Evolutionary conservation across 2,888 invertebrate species (phyloP), one percentile per base, ranked within the genome.

Genomic region (Andricus quercusramuli): DNA sequence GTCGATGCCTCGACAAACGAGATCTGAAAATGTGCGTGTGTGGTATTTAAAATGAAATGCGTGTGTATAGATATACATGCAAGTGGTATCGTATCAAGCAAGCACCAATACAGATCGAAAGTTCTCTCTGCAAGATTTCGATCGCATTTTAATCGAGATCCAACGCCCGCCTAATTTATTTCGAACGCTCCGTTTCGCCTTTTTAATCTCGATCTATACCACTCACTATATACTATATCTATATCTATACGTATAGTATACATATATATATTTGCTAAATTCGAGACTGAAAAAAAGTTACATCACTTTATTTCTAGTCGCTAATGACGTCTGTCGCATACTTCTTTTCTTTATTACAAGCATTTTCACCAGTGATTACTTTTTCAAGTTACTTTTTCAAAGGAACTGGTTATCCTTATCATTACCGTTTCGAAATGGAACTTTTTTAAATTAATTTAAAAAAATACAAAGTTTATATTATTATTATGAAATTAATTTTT

Each of bases 91-190:
- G n/a, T n/a, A n/a, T n/a, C 37, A 37, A 37, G 37, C 8, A 37
- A 67, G n/a, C 44, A 29, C 51, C 22, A 20, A 15, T 47, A 51
- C 29, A 29, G 20, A 70, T 51, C 20, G 2, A 70, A 51, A 70
- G 29, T 29, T 2, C 47, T 25, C 68, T 29, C 68, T 13, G 22
- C 9, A 25, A 47, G 22, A 68, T 68, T 68, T 68, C 68, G 70
- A 70, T 70, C 70, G 70, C 51, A 70, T 70, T 70, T 70, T 56
- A 74, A 74, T 74, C 56, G 74, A 74, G 51, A 74, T 74, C 56
- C 74, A 74, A 74, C 74, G 74, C 74, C 70, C 70, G 70, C 70
- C 70, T 74, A 74, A 74, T 74, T 74, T 74, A 74, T 74, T 74
- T 74, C 70, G 70, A 74, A 56, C 29, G 51, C n/a, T 74, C 32